Conservation (phyloP, 2,113 vertebrate species). For the Sinocyclocheilus rhinocerous region DNA sequence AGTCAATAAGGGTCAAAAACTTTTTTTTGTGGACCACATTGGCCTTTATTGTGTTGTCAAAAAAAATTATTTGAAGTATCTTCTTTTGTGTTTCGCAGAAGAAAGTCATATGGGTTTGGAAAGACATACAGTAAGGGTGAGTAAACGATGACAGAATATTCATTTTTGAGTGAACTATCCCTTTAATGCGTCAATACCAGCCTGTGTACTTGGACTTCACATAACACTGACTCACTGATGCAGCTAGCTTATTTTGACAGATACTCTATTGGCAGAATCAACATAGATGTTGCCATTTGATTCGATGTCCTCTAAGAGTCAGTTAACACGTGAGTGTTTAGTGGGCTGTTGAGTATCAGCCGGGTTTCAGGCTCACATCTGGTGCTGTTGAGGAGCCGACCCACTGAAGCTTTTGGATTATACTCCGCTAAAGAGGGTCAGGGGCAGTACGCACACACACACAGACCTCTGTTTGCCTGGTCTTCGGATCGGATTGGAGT, state of each 20-base stretch:
- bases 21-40: background rate
- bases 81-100: background rate
- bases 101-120: background rate
- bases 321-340: slow-evolving; percentile 25
- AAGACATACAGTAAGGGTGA: background rate
- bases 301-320: slow-evolving; percentile 43
- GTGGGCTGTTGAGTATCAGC: slow-evolving; percentile 38
- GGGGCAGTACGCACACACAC: background rate
- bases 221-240: slow-evolving; percentile 5
- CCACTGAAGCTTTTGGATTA: slow-evolving; percentile 46
- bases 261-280: slow-evolving; percentile 5
- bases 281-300: slow-evolving; percentile 4
- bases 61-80: background rate
- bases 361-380: slow-evolving; percentile 52
- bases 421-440: slow-evolving; percentile 35
- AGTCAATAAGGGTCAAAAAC: too few species aligned
- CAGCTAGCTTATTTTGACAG: slow-evolving; percentile 24
- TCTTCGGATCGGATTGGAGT: background rate
- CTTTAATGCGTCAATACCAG: background rate
- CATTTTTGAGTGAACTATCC: background rate
- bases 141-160: background rate
- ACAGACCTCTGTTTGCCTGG: background rate
- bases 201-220: slow-evolving; percentile 18
- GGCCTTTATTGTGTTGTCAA: background rate
- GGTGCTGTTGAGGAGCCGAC: slow-evolving; percentile 41